These are phyloP conservation scores for Sitobion miscanthi DNA, from an alignment of 1,140 invertebrate genomes.

Conservation along the genomic window DNA sequence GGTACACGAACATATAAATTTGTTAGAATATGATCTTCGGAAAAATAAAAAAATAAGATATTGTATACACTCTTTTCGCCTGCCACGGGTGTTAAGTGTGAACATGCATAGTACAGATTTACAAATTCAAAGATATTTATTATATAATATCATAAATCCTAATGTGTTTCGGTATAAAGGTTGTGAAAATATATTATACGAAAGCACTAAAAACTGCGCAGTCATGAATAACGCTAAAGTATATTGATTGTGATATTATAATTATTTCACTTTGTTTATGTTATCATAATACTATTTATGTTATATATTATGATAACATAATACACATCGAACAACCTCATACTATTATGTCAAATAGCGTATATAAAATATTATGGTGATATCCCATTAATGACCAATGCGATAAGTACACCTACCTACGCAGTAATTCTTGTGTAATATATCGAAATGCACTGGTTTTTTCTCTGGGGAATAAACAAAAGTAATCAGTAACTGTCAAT, in stretches of 20 bases:
- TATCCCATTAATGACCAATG: not conserved
- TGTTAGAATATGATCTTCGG: not conserved
- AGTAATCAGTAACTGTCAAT: slow-evolving; percentile 15
- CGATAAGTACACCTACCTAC: not conserved
- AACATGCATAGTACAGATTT: not conserved
- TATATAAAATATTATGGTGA: not conserved
- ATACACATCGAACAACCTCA: not conserved
- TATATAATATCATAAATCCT: not conserved
- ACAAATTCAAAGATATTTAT: not conserved
- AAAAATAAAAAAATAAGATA: not conserved
- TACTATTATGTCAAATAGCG: not conserved
- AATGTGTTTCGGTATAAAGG: not conserved
- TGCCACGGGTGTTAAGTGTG: not conserved
- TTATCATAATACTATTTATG: not conserved
- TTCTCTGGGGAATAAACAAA: not conserved
- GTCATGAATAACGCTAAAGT: not conserved
- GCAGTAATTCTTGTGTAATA: not conserved
- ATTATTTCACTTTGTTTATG: not conserved
- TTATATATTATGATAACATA: slow-evolving; percentile 6
- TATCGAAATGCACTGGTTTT: not conserved
- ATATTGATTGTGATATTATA: not conserved
- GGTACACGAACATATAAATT: not conserved
- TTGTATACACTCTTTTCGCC: not conserved
- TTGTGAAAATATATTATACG: not conserved
- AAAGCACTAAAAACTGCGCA: not conserved